Percentiles rank a stretch among this genome's conserved stretches.
phyloP scores from a whole-genome alignment of 2,888 invertebrate species.

The Drosophila putrida region DNA sequence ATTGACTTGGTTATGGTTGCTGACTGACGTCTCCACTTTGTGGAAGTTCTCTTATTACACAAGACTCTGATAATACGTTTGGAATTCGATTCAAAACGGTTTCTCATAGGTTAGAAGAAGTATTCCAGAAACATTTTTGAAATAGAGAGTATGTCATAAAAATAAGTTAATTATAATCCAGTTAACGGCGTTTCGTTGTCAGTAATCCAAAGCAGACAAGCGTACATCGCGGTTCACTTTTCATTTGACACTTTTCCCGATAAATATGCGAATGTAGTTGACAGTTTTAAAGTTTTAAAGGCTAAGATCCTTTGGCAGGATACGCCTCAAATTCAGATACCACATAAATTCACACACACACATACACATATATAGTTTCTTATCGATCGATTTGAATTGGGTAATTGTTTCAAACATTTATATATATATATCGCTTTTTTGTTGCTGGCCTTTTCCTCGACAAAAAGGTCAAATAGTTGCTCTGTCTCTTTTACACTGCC shows the following conservation, averaged over 20 bases:
- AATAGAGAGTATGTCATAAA: slow-evolving; percentile 4
- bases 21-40: slow-evolving; percentile 4
- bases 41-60: slow-evolving; percentile 37
- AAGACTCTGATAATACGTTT: slow-evolving; percentile 54
- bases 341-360: slow-evolving; percentile 35
- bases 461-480: slow-evolving; percentile 71
- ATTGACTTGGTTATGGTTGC: slow-evolving; percentile 36
- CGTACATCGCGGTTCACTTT: slow-evolving; percentile 55
- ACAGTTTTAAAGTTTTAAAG: slow-evolving; percentile 26
- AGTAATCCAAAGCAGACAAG: slow-evolving; percentile 67
- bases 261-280: slow-evolving; percentile 36
- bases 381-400: slow-evolving; percentile 37
- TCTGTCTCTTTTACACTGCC: slow-evolving; percentile 63
- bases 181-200: slow-evolving; percentile 53
- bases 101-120: slow-evolving; percentile 24
- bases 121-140: slow-evolving; percentile 3
- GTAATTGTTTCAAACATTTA: slow-evolving; percentile 33
- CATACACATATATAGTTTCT: slow-evolving; percentile 42
- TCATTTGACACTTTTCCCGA: slow-evolving; percentile 36
- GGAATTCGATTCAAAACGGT: slow-evolving; percentile 16
- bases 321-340: slow-evolving; percentile 26
- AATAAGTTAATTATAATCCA: slow-evolving; percentile 64
- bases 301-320: slow-evolving; percentile 62
- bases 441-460: slow-evolving; percentile 34
- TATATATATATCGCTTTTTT: slow-evolving; percentile 23